Base-by-base conservation (phyloP, 2,797 vertebrate genomes). In the Trematomus bernacchii region DNA sequence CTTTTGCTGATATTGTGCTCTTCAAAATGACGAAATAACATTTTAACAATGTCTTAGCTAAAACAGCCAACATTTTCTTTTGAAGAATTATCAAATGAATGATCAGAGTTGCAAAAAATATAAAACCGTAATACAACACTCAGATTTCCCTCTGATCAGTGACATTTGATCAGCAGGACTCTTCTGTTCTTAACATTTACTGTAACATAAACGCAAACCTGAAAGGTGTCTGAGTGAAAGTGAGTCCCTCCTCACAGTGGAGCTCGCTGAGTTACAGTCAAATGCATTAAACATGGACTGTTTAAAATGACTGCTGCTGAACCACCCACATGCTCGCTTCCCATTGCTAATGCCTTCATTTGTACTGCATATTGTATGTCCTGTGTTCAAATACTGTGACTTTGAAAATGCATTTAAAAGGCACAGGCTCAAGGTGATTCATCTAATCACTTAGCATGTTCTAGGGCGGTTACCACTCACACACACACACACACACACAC, bases 391-490 rank as follows among this genome's bases (percentile, higher is more conserved):
- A 89, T 84, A 82, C 72, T 71, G 79, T 88, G 87, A 90, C 88
- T 89, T 90, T 89, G 86, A 89, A 90, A 90, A 89, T 80, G 73
- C 84, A 86, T 90, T 89, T 87, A 83, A 89, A 90, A 82, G 60
- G 77, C 71, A 69, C 71, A n/a, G 43, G 67, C 80, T 91, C 87
- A 91, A 91, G 90, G 91, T 89, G 89, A 88, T 80, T 85, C 85
- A 81, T 86, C 79, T 80, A 86, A 87, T 91, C 86, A 90, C 86
- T 91, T 89, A 89, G 61, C 50, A 66, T 88, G 86, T 84, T 85
- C 85, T 62, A 64, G 37, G 72, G 54, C 1, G 60, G 57, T 66
- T 71, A 66, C 57, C 69, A 54, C 51, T 10, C n/a, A n/a, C n/a
- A n/a, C n/a, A n/a, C n/a, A n/a, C n/a, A n/a, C n/a, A n/a, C n/a